Evolutionary conservation across 2,888 invertebrate genomes (phyloP).

Genomic region (Nycteola revayana): DNA sequence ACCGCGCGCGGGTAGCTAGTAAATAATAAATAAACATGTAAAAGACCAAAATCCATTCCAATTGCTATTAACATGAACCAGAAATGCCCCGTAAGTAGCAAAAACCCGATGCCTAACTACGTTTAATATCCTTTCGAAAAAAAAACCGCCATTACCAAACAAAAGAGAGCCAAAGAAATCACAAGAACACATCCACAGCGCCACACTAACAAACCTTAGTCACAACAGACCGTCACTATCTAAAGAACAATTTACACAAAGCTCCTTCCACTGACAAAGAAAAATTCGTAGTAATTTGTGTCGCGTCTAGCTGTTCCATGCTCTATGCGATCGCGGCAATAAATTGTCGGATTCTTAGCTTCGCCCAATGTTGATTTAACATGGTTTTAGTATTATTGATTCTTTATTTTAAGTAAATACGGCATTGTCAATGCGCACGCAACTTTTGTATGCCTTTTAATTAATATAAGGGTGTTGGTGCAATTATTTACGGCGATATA

Average conservation of each 20-base stretch:
- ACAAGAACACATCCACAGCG: no score
- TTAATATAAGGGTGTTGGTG: slow-evolving; percentile 66
- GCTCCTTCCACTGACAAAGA: slow-evolving; percentile 48
- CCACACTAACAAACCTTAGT: neutral
- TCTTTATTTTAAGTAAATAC: slow-evolving; percentile 76
- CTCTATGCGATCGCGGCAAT: slow-evolving; percentile 62
- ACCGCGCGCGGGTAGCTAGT: no score
- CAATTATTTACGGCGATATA: slow-evolving; percentile 47
- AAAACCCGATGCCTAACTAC: no score
- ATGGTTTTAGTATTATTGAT: slow-evolving; percentile 81
- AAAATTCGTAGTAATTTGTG: slow-evolving; percentile 53
- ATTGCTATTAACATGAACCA: no score
- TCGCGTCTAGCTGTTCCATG: slow-evolving; percentile 48
- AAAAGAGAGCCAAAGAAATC: no score
- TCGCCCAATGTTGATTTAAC: slow-evolving; percentile 81
- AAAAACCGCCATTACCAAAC: no score
- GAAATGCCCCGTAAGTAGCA: no score
- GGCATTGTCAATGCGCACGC: slow-evolving; percentile 77
- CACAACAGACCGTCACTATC: slow-evolving; percentile 8
- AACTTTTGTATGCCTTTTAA: slow-evolving; percentile 61
- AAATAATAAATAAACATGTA: no score
- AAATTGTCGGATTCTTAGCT: slow-evolving; percentile 75
- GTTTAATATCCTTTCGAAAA: no score
- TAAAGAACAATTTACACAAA: slow-evolving; percentile 36
- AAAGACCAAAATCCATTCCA: no score